phyloP scores from a whole-genome alignment of 2,888 invertebrate species.

The Plagodis dolabraria region DNA sequence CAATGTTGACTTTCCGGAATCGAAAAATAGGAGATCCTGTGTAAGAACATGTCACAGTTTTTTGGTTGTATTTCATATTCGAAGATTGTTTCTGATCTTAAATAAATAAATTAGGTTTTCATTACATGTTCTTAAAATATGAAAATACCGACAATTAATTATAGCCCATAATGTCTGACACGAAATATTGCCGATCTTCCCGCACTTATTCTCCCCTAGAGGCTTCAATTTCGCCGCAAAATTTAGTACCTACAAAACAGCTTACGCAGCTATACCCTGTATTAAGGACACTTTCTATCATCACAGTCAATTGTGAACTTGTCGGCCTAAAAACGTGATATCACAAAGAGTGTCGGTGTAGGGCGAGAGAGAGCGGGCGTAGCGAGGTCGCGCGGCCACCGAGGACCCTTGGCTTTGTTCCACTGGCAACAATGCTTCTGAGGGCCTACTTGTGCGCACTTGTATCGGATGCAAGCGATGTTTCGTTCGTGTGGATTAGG shows the following conservation, averaged over 20 bases:
- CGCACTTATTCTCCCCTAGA: slow-evolving; percentile 17
- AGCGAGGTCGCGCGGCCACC: slow-evolving; percentile 71
- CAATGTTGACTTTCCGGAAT: slow-evolving; percentile 24
- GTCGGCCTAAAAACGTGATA: slow-evolving; percentile 79
- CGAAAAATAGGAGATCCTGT: slow-evolving; percentile 10
- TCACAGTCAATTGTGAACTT: slow-evolving; percentile 62
- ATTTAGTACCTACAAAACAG: slow-evolving; percentile 29
- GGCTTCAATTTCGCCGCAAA: slow-evolving; percentile 19
- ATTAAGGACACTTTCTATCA: slow-evolving; percentile 59
- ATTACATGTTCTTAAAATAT: no score
- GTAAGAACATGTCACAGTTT: neutral
- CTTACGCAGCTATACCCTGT: slow-evolving; percentile 43
- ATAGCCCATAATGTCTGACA: slow-evolving; percentile 4
- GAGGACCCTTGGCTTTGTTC: slow-evolving; percentile 80
- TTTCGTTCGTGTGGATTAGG: slow-evolving; percentile 71
- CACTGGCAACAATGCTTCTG: slow-evolving; percentile 76
- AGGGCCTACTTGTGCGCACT: slow-evolving; percentile 71
- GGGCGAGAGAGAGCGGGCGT: slow-evolving; percentile 55
- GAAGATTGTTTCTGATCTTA: no score
- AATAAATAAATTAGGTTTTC: no score
- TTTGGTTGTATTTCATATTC: no score
- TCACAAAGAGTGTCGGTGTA: slow-evolving; percentile 72
- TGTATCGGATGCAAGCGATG: slow-evolving; percentile 80
- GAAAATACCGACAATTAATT: neutral
- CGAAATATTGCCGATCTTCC: slow-evolving; percentile 11